These are phyloP conservation scores for Ciconia maguari DNA, from an alignment of 2,113 vertebrate genomes.

Conservation along the genomic window DNA sequence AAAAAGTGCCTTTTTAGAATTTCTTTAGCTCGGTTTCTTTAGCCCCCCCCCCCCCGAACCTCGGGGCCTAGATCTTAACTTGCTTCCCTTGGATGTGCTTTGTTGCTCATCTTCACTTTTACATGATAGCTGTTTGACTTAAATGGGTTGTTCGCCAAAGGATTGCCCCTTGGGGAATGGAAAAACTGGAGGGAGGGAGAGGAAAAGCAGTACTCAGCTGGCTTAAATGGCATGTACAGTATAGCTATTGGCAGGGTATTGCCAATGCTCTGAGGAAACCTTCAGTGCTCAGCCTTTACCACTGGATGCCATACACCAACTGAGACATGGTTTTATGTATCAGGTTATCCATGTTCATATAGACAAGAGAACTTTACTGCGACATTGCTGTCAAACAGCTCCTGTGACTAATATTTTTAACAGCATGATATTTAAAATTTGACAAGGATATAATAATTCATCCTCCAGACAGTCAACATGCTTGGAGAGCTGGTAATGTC, in stretches of 20 bases:
- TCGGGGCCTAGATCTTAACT: constrained; percentile 71
- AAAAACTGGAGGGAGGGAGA: constrained; percentile 68
- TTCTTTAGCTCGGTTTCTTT: constrained; percentile 75
- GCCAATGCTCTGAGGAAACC: constrained; percentile 48
- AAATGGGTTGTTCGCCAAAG: constrained; percentile 65
- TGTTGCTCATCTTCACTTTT: constrained; percentile 65
- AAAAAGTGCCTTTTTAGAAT: constrained; percentile 73
- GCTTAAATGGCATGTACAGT: constrained; percentile 52
- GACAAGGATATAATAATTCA: constrained; percentile 73
- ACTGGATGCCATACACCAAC: constrained; percentile 28
- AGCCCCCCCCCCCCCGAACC: neutral
- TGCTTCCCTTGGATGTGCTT: constrained; percentile 73
- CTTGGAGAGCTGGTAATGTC: constrained; percentile 63
- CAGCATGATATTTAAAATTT: constrained; percentile 76
- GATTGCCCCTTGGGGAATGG: constrained; percentile 61
- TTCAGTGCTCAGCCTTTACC: constrained; percentile 17
- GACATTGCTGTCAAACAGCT: constrained; percentile 60
- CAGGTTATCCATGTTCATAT: constrained; percentile 32
- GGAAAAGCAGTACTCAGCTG: constrained; percentile 54
- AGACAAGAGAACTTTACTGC: constrained; percentile 50
- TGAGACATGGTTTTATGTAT: constrained; percentile 53
- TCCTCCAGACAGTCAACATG: constrained; percentile 67
- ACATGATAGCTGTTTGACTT: constrained; percentile 68
- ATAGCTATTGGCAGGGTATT: constrained; percentile 56
- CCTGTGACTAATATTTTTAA: constrained; percentile 77